Percentiles rank a stretch among this genome's conserved stretches.
phyloP scores from a whole-genome alignment of 1,140 invertebrate species.

The Microplitis demolitor region DNA sequence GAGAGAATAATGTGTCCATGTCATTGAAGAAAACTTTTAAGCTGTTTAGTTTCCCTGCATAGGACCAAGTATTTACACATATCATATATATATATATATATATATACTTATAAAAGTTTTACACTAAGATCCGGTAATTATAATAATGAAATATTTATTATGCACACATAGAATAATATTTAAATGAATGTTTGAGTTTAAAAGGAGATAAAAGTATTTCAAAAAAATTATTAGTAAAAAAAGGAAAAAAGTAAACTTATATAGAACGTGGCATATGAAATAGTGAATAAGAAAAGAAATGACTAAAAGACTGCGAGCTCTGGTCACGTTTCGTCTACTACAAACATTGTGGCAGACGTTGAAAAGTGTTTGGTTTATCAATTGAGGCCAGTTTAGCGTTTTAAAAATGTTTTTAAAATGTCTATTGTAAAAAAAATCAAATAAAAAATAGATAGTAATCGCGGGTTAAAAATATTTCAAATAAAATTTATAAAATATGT shows the following conservation, averaged over 20 bases:
- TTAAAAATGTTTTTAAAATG: conserved; percentile 12
- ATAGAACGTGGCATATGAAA: background rate
- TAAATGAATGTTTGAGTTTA: no score
- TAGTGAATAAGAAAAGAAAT: conserved; percentile 6
- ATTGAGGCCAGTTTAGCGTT: conserved; percentile 21
- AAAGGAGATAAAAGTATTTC: no score
- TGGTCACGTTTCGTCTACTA: conserved; percentile 24
- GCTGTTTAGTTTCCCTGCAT: no score
- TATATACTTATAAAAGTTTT: no score
- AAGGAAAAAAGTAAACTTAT: background rate
- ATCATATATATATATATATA: no score
- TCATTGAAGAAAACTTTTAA: no score
- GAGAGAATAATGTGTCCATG: no score
- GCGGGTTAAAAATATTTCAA: background rate
- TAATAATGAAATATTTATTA: no score
- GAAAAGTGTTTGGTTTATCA: conserved; percentile 24
- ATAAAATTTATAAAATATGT: conserved; percentile 1
- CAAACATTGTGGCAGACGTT: conserved; percentile 13
- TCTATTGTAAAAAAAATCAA: background rate
- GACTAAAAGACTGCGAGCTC: background rate
- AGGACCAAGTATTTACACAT: no score
- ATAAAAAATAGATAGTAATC: background rate
- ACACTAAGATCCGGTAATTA: no score
- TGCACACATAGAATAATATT: no score
- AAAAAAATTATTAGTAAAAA: background rate